Conservation (phyloP, 2,888 invertebrate genomes). For the Melanostoma mellinum region DNA sequence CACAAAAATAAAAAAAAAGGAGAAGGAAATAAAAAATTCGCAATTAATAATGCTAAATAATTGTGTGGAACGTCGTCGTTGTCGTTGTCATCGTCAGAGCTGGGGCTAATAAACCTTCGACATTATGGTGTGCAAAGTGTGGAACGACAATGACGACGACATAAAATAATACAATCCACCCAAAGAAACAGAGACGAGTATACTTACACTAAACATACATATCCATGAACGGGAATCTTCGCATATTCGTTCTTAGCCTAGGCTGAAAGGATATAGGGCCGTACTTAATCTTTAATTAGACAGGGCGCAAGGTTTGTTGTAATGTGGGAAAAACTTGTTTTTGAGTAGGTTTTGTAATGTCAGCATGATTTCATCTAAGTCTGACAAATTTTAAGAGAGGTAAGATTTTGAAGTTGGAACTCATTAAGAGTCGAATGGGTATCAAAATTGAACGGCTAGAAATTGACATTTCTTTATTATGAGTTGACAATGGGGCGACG, state of each 20-base stretch:
- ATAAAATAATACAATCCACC: conserved; percentile 57
- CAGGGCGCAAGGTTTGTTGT: no score
- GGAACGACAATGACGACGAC: conserved; percentile 62
- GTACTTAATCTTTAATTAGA: neutral
- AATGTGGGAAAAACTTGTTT: no score
- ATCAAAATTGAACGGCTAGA: no score
- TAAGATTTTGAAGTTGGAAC: no score
- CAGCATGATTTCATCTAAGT: no score
- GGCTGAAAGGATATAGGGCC: conserved; percentile 3
- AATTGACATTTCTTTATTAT: no score
- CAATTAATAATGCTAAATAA: conserved; percentile 72
- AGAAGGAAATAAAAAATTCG: conserved; percentile 63
- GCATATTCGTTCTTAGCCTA: conserved; percentile 41
- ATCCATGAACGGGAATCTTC: conserved; percentile 53
- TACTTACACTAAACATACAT: conserved; percentile 17
- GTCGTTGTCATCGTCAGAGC: conserved; percentile 27
- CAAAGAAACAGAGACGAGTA: conserved; percentile 11
- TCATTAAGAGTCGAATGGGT: no score
- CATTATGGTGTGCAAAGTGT: conserved; percentile 72
- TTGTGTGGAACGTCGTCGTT: conserved; percentile 57
- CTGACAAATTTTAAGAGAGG: no score
- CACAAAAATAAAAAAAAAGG: conserved; percentile 36
- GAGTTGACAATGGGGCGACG: no score
- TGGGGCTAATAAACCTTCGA: conserved; percentile 65
- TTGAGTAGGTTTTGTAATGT: no score